Evolutionary conservation across 2,888 invertebrate genomes (phyloP), one percentile per base, ranked within the genome.

Genomic region (Lycaena phlaeas): DNA sequence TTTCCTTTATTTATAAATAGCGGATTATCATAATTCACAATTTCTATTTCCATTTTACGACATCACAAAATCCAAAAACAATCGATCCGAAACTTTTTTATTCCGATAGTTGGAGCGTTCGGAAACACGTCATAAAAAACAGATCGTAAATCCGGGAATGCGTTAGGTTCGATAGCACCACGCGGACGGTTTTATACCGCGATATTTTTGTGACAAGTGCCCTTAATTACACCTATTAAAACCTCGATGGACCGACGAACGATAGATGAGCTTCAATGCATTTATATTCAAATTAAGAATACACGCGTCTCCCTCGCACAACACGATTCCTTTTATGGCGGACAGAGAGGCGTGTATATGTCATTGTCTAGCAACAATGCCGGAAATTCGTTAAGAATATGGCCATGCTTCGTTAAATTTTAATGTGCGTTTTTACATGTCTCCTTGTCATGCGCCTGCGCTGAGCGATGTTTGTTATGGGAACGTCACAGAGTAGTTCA

Each of bases 351-450:
- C 48, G 51, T 40, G 50, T 53, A 53, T 42, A 41, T 53, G 46
- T 37, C 27, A 6, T 46, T 54, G 48, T 53, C 48, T 48, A 66
- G 62, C 66, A 63, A 63, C 18, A 18, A 41, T 47, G 68, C 81
- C 81, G 82, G 82, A 82, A 77, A 74, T 78, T 72, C 75, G 72
- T 82, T 79, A 77, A 76, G 40, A 72, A 73, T 75, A 71, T 74
- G 71, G 75, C 68, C 68, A 70, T 67, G 76, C 68, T 78, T 77
- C 79, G 71, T 81, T 79, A 77, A 77, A 74, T 72, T 78, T 78
- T 78, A 52, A 79, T 77, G 74, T 70, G 61, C 74, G 74, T 75
- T 71, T 72, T 68, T 77, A 77, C 72, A 73, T 76, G 75, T 69
- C 69, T 75, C 72, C 76, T 76, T 67, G 67, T 69, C 74, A 73